Conservation (phyloP, 2,888 invertebrate species). For the Eudemis profundana region DNA sequence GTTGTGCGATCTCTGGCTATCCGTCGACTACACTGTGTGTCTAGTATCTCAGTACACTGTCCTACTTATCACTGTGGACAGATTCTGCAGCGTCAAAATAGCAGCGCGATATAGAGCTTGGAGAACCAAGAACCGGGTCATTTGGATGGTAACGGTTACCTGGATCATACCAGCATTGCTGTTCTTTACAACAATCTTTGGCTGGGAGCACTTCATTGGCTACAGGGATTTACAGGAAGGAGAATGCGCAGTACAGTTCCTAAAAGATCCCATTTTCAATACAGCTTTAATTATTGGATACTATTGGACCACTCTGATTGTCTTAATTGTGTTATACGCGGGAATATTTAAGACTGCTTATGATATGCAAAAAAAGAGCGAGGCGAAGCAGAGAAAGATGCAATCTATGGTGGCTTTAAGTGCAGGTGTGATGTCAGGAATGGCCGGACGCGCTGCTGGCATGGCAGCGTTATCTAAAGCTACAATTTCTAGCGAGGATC, state of each 20-base stretch:
- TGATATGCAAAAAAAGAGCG: slow-evolving; percentile 98
- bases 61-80: slow-evolving; percentile 98
- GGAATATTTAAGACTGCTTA: slow-evolving; percentile 99
- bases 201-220: slow-evolving; percentile 99
- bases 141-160: slow-evolving; percentile 97
- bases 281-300: slow-evolving; percentile 98
- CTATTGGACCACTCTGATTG: slow-evolving; percentile 98
- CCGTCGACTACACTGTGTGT: slow-evolving; percentile 99
- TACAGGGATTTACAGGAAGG: slow-evolving; percentile 94
- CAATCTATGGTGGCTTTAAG: slow-evolving; percentile 96
- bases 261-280: slow-evolving; percentile 98
- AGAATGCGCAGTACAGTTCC: slow-evolving; percentile 98
- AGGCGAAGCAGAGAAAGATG: slow-evolving; percentile 98
- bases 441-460: slow-evolving; percentile 95
- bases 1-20: slow-evolving; percentile 98
- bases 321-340: slow-evolving; percentile 97
- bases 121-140: slow-evolving; percentile 96
- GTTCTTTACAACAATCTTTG: slow-evolving; percentile 99
- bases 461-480: slow-evolving; percentile 94
- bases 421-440: slow-evolving; percentile 95
- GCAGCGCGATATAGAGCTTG: slow-evolving; percentile 98
- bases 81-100: slow-evolving; percentile 99
- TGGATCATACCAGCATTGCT: slow-evolving; percentile 98
- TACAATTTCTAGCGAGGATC: slow-evolving; percentile 89
- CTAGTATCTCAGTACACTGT: slow-evolving; percentile 99